phyloP scores from a whole-genome alignment of 1,140 invertebrate genomes.

The Drosophila truncata region DNA sequence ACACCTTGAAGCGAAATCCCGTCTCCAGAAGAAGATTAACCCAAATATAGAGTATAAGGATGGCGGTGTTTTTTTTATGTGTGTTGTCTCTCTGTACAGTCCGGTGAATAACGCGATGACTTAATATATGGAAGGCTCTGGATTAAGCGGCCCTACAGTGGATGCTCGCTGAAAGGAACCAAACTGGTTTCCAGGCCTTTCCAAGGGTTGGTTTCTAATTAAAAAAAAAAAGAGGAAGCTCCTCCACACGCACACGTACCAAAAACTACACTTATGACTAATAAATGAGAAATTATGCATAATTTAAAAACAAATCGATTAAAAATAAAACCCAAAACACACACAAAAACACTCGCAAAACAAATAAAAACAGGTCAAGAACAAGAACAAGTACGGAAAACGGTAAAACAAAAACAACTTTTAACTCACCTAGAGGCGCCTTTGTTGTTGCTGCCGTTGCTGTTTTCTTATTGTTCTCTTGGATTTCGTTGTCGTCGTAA shows the following conservation, averaged over 20 bases:
- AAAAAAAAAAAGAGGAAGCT: conserved; percentile 19
- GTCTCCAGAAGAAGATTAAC: conserved; percentile 35
- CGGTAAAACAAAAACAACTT: conserved; percentile 44
- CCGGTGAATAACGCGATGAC: conserved; percentile 19
- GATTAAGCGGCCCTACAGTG: conserved; percentile 41
- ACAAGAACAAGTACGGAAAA: conserved; percentile 45
- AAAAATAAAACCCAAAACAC: conserved; percentile 17
- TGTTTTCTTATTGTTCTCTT: conserved; percentile 21
- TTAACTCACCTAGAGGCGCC: conserved; percentile 41
- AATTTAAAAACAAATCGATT: conserved; percentile 51
- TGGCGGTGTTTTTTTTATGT: conserved; percentile 30
- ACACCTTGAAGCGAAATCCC: conserved; percentile 43
- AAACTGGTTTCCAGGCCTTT: conserved; percentile 33
- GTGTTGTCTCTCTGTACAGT: conserved; percentile 31
- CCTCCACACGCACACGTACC: conserved; percentile 3
- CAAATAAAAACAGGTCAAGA: conserved; percentile 39
- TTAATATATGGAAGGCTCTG: conserved; percentile 43
- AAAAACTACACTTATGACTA: conserved; percentile 39
- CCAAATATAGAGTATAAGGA: conserved; percentile 29
- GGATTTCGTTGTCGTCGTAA: conserved; percentile 29
- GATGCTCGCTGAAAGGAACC: conserved; percentile 38
- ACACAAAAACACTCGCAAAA: conserved; percentile 12
- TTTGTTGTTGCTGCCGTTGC: conserved; percentile 19
- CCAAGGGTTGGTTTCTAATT: conserved; percentile 40
- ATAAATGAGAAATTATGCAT: conserved; percentile 41